A percentile compares a stretch with the other conserved stretches of the same genome.
These are phyloP conservation scores for Megalops cyprinoides DNA, from an alignment of 2,797 vertebrate species.

Conservation along the genomic window DNA sequence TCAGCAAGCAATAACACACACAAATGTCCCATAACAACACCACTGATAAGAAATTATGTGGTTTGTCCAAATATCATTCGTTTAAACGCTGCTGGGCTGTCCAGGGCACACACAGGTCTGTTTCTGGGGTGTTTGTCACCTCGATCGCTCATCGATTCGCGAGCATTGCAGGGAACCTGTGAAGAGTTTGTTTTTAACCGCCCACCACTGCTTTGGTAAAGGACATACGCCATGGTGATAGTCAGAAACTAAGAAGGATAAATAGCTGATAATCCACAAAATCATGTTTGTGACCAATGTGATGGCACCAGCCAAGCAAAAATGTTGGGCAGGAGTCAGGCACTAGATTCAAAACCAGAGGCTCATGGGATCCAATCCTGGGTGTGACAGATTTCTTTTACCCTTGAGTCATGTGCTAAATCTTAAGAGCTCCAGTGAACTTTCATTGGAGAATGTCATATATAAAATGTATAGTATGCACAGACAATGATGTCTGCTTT, in stretches of 20 bases:
- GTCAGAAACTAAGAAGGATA: conserved; percentile 22
- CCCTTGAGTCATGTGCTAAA: background rate
- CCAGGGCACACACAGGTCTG: background rate
- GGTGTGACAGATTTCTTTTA: background rate
- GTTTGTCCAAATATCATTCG: background rate
- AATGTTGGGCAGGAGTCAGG: background rate
- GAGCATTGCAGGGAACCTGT: conserved; percentile 15
- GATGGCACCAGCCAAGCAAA: background rate
- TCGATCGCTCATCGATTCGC: conserved; percentile 26
- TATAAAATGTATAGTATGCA: conserved; percentile 15
- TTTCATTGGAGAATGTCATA: background rate
- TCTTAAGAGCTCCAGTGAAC: background rate
- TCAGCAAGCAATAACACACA: background rate
- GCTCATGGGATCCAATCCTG: background rate
- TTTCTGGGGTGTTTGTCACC: background rate
- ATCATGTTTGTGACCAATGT: background rate
- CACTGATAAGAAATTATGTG: background rate
- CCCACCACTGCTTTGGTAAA: conserved; percentile 7
- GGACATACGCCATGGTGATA: background rate
- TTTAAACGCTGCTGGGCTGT: background rate
- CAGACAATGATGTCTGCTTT: background rate
- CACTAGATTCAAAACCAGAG: background rate
- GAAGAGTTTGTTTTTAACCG: background rate
- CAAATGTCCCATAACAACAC: background rate
- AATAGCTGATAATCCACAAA: background rate